Conservation (phyloP, 2,888 invertebrate species). For the Margaritifera margaritifera region DNA sequence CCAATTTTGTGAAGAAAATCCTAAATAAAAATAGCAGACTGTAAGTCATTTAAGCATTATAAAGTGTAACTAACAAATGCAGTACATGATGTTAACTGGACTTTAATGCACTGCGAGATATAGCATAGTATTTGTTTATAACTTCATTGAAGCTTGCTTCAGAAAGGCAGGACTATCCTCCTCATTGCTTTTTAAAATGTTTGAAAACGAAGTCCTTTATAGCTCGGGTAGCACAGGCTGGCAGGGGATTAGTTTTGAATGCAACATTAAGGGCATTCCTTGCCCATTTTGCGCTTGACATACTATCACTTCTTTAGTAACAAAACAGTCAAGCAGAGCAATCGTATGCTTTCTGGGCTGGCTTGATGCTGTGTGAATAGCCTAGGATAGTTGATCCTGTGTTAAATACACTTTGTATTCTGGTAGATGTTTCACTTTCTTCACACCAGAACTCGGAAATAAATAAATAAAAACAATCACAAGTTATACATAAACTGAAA, state of each 20-base stretch:
- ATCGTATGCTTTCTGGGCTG: constrained; percentile 10
- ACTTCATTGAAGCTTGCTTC: constrained; percentile 15
- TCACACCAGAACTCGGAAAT: constrained; percentile 14
- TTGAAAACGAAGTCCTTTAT: constrained; percentile 10
- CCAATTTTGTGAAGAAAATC: too few relatives aligned
- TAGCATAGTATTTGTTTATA: constrained; percentile 12
- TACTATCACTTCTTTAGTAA: constrained; percentile 11
- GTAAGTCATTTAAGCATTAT: too few relatives aligned
- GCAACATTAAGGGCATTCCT: constrained; percentile 7
- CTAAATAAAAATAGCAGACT: too few relatives aligned
- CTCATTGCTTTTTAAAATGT: too few relatives aligned
- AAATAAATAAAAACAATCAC: constrained; percentile 12
- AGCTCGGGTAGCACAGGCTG: constrained; percentile 1
- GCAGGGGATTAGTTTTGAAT: background rate
- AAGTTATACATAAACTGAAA: too few relatives aligned
- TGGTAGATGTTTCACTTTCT: constrained; percentile 5
- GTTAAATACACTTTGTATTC: constrained; percentile 5
- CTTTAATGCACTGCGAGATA: too few relatives aligned
- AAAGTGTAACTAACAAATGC: too few relatives aligned
- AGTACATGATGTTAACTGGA: too few relatives aligned
- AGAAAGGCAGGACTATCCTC: constrained; percentile 5
- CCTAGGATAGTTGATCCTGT: constrained; percentile 10
- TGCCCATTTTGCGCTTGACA: constrained; percentile 9
- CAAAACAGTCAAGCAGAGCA: constrained; percentile 4
- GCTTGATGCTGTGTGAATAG: background rate